These are phyloP conservation scores for Brachyrhaphis roseni DNA, from an alignment of 2,797 vertebrate species.

Conservation along the genomic window DNA sequence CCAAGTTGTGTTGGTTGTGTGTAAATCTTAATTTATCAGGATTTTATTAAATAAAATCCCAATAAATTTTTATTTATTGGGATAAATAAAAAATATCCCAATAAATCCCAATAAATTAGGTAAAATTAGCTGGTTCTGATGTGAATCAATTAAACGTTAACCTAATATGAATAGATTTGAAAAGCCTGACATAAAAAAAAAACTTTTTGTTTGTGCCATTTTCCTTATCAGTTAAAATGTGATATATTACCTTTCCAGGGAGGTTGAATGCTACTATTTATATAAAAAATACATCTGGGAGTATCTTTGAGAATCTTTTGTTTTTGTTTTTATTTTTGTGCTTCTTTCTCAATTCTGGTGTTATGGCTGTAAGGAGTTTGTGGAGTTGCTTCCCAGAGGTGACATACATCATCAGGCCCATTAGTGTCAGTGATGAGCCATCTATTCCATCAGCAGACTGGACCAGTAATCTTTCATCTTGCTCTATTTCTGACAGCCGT, in stretches of 20 bases:
- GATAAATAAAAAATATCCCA: no score
- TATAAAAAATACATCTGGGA: slow-evolving; percentile 26
- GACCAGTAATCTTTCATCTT: slow-evolving; percentile 48
- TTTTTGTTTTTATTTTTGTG: slow-evolving; percentile 40
- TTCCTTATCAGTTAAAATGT: slow-evolving; percentile 5
- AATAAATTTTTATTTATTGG: no score
- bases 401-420: slow-evolving; percentile 77
- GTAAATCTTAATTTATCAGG: no score
- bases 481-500: slow-evolving; percentile 47
- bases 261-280: slow-evolving; percentile 11
- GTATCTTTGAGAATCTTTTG: slow-evolving; percentile 17
- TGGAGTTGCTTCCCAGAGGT: slow-evolving; percentile 61
- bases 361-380: slow-evolving; percentile 41
- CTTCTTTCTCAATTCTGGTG: slow-evolving; percentile 37
- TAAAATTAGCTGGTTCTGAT: not conserved
- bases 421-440: slow-evolving; percentile 77
- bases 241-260: slow-evolving; percentile 13
- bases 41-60: no score
- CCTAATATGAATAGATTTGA: not conserved
- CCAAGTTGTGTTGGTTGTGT: not conserved
- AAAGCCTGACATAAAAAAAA: not conserved
- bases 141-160: not conserved
- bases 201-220: not conserved
- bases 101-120: not conserved
- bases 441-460: slow-evolving; percentile 60